A percentile compares a stretch with the other conserved stretches of the same genome.
These are phyloP conservation scores for Macrophya annulata DNA, from an alignment of 2,888 invertebrate species.

Conservation along the genomic window DNA sequence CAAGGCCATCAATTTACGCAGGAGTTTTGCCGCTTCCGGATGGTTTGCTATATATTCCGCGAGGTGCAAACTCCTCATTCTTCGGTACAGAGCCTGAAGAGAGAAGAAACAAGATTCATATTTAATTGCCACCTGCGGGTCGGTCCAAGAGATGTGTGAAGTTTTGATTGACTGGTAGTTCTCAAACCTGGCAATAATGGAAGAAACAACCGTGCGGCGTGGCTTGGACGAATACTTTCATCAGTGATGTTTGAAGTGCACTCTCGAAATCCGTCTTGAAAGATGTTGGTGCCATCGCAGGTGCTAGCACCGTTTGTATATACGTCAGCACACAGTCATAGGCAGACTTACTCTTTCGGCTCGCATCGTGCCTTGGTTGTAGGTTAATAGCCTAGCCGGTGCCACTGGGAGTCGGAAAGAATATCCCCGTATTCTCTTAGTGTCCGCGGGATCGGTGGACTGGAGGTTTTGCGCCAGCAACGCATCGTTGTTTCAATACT, in stretches of 20 bases:
- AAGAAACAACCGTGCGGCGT: slow-evolving; percentile 45
- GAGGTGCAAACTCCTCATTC: slow-evolving; percentile 13
- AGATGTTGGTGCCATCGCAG: background rate
- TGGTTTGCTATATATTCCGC: background rate
- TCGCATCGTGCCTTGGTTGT: no score
- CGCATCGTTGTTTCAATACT: no score
- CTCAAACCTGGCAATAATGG: slow-evolving; percentile 49
- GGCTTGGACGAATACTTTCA: slow-evolving; percentile 2
- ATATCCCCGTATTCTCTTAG: no score
- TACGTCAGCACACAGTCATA: slow-evolving; percentile 9
- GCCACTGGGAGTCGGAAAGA: no score
- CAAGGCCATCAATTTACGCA: background rate
- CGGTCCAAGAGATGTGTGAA: no score
- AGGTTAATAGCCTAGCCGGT: no score
- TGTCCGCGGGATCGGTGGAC: no score
- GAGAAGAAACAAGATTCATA: no score
- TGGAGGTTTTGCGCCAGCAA: no score
- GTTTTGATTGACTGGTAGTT: no score
- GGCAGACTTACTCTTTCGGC: slow-evolving; percentile 36
- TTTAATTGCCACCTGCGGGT: no score
- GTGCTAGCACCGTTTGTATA: slow-evolving; percentile 42
- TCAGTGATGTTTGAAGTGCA: background rate
- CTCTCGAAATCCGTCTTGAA: slow-evolving; percentile 52
- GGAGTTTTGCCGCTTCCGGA: background rate
- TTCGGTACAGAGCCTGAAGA: slow-evolving; percentile 24